Conservation (phyloP, 2,888 invertebrate genomes). For the Parelbella ahira region DNA sequence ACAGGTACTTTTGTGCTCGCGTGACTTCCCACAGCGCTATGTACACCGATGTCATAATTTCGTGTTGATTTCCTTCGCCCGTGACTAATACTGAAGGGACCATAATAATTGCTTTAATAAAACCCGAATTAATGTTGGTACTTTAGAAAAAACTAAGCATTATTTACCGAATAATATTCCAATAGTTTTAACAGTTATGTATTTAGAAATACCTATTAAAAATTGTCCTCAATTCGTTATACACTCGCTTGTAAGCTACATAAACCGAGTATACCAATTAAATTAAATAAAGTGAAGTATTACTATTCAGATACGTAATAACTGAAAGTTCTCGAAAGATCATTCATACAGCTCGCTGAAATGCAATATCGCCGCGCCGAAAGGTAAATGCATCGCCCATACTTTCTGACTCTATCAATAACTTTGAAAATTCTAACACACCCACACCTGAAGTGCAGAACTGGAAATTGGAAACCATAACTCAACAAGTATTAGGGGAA, state of each 20-base stretch:
- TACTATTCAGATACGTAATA: not conserved
- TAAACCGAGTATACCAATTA: too few relatives aligned
- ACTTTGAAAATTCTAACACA: slow-evolving; percentile 28
- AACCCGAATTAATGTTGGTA: slow-evolving; percentile 3
- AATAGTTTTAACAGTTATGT: too few relatives aligned
- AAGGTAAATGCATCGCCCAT: slow-evolving; percentile 30
- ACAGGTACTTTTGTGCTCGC: slow-evolving; percentile 55
- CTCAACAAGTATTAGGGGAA: slow-evolving; percentile 79
- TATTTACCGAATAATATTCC: too few relatives aligned
- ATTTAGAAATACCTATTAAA: too few relatives aligned
- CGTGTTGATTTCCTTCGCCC: slow-evolving; percentile 59
- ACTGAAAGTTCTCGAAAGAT: not conserved
- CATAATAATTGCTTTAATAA: slow-evolving; percentile 49
- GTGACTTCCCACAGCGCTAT: slow-evolving; percentile 55
- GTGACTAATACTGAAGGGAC: slow-evolving; percentile 60
- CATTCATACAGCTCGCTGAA: not conserved
- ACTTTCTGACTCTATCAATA: slow-evolving; percentile 34
- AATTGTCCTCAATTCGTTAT: too few relatives aligned
- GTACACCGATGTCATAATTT: slow-evolving; percentile 73
- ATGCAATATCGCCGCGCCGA: slow-evolving; percentile 9
- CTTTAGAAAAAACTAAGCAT: not conserved
- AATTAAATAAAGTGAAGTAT: too few relatives aligned
- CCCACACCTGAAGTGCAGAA: slow-evolving; percentile 63
- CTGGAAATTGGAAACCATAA: slow-evolving; percentile 78
- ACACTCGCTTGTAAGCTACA: too few relatives aligned